Evolutionary conservation across 2,113 vertebrate species (phyloP), one percentile per base, ranked within the genome.

Genomic region (Sturnus vulgaris): DNA sequence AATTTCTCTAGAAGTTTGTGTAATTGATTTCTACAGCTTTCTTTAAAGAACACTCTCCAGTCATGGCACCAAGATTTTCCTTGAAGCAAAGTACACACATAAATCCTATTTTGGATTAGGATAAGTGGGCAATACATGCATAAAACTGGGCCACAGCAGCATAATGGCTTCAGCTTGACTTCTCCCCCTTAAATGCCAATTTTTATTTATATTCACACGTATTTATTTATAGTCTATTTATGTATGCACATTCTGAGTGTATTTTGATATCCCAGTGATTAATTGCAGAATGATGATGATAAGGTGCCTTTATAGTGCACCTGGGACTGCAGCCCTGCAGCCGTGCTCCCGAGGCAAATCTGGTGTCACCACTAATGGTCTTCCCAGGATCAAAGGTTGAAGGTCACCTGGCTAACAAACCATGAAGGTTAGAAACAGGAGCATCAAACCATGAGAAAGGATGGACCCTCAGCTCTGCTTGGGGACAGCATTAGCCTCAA

Each of bases 331-430:
- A 83, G 18, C 49, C 68, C 49, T 68, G 46, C 79, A 92, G 90
- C 53, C 12, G 0, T 44, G 71, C 64, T 90, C 31, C 87, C 50
- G 65, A 76, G 69, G 90, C 49, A 93, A 55, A 86, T 78, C 82
- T 65, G 69, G 56, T 88, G 82, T 90, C 86, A 78, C 64, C 1
- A 7, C 52, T 88, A 90, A 95, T 50, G 57, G 82, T 42, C 85
- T 86, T 66, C 46, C 79, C 72, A 90, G 90, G 90, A 96, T 88
- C 93, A 86, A 88, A 88, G 88, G 96, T 92, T 90, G 88, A 84
- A 97, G 93, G 95, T 97, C 88, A 56, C 52, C 80, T 88, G 72
- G 37, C 76, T 96, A 93, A 96, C 90, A 96, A 93, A 94, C 93
- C 85, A 53, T 94, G 92, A 86, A 86, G 88, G 88, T 90, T 94